phyloP scores from a whole-genome alignment of 2,113 vertebrate species.

The Podilymbus podiceps region DNA sequence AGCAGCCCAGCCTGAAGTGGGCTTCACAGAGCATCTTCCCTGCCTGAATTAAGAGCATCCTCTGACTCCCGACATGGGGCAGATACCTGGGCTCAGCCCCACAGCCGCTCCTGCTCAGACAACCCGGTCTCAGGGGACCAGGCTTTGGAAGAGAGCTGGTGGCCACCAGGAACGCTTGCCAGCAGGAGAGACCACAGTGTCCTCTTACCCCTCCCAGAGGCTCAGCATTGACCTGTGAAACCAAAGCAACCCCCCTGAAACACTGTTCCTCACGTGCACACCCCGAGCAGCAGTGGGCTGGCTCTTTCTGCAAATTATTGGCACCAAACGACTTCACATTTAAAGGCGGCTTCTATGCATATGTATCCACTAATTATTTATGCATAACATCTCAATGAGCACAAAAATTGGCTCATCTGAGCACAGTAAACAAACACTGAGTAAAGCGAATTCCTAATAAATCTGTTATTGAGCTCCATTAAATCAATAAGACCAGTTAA shows the following conservation, averaged over 20 bases:
- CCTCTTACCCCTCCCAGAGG: neutral
- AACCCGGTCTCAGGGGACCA: neutral
- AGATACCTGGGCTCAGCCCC: neutral
- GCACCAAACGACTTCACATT: neutral
- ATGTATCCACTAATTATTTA: neutral
- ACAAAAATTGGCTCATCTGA: neutral
- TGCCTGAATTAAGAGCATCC: neutral
- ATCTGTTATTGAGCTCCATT: neutral
- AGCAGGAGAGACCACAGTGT: neutral
- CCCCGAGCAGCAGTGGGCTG: rapidly evolving
- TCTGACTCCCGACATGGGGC: too few species aligned
- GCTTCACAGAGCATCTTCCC: neutral
- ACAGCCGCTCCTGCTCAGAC: neutral
- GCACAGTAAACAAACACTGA: neutral
- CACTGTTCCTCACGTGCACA: rapidly evolving
- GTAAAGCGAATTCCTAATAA: neutral
- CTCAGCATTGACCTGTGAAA: neutral
- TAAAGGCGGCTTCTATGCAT: neutral
- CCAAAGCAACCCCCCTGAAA: neutral
- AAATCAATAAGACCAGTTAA: neutral
- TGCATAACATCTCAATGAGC: neutral
- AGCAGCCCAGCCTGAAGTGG: neutral
- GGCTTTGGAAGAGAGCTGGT: neutral
- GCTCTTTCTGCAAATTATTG: neutral
- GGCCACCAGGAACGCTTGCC: neutral